These are phyloP conservation scores for Habrosyne pyritoides DNA, from an alignment of 2,888 invertebrate species.

Conservation along the genomic window DNA sequence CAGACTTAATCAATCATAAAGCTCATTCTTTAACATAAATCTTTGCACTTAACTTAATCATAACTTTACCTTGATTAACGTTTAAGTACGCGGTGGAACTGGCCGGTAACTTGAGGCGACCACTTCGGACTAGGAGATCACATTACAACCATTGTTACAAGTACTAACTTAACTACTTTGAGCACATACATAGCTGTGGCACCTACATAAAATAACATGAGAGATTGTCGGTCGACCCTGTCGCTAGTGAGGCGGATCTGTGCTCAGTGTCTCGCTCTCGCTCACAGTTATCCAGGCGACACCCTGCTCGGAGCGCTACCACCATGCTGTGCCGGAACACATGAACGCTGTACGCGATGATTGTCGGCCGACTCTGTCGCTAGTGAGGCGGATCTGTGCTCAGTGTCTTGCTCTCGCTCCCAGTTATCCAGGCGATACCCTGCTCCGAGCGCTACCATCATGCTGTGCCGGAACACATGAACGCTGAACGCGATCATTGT, in stretches of 20 bases:
- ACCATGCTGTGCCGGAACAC: background rate
- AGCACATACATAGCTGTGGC: background rate
- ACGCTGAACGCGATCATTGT: no score
- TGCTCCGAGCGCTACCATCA: no score
- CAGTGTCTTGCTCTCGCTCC: no score
- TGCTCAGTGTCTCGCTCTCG: background rate
- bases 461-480: no score
- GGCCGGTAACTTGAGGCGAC: background rate
- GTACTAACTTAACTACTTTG: background rate
- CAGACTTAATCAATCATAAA: no score
- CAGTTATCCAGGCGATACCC: no score
- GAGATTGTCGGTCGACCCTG: background rate
- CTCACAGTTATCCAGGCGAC: background rate
- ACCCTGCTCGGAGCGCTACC: background rate
- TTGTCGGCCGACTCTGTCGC: no score
- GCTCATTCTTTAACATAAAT: background rate
- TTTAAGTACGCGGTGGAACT: constrained; percentile 2
- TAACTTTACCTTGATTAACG: background rate
- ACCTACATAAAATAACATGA: background rate
- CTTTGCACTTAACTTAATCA: background rate
- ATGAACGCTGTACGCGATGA: background rate
- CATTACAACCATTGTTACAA: constrained; percentile 3
- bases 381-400: no score
- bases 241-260: no score
- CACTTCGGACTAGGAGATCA: background rate